A percentile compares a stretch with the other conserved stretches of the same genome.
Conservation (phyloP, 2,113 vertebrate species). For the Bubo bubo region DNA sequence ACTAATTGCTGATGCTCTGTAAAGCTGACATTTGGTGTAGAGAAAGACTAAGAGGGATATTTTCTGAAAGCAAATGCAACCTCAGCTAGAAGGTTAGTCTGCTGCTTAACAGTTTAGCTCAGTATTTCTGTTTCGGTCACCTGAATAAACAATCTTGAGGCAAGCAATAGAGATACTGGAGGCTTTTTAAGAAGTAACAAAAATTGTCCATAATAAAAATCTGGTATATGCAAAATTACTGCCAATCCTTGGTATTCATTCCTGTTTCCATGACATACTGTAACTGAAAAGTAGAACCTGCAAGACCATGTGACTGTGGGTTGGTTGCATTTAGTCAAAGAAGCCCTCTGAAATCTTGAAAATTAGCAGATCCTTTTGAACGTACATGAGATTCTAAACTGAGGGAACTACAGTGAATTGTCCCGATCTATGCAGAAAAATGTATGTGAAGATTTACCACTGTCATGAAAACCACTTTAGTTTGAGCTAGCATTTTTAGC, state of each 20-base stretch:
- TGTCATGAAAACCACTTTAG: neutral
- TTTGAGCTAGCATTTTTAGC: neutral
- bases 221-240: neutral
- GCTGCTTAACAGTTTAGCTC: neutral
- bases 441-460: rapidly evolving
- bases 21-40: neutral
- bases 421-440: neutral
- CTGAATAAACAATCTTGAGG: neutral
- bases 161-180: neutral
- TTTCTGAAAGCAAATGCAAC: neutral
- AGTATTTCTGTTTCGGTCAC: neutral
- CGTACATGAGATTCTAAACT: neutral
- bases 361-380: neutral
- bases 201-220: neutral
- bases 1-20: neutral
- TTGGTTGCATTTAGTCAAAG: neutral
- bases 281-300: neutral
- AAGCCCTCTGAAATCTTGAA: neutral
- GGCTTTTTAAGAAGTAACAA: neutral
- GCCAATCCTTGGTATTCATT: neutral
- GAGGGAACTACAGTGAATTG: neutral
- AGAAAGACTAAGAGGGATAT: neutral
- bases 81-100: neutral
- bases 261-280: neutral
- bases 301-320: rapidly evolving